Evolutionary conservation across 1,140 invertebrate genomes (phyloP).

Genomic region (Bombus confusus): DNA sequence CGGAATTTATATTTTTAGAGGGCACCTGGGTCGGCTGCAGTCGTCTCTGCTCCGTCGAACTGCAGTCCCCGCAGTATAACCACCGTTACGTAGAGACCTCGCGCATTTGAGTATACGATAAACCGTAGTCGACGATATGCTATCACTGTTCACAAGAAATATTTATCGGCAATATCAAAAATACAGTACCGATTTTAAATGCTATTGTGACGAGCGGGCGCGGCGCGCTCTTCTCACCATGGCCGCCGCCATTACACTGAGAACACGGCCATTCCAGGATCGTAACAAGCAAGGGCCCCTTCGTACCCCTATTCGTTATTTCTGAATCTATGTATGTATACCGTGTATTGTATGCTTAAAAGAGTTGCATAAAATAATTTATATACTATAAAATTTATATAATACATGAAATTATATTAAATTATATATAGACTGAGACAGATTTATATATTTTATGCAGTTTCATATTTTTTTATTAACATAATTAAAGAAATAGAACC

Average conservation of each 20-base stretch:
- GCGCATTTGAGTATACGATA: conserved; percentile 25
- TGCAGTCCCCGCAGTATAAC: conserved; percentile 25
- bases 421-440: no score
- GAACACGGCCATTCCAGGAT: conserved; percentile 70
- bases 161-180: conserved; percentile 49
- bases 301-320: background rate
- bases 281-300: conserved; percentile 55
- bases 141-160: conserved; percentile 42
- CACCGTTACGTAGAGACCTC: conserved; percentile 38
- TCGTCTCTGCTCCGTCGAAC: conserved; percentile 34
- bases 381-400: background rate
- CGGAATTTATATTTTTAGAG: conserved; percentile 80
- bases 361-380: background rate
- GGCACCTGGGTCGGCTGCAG: conserved; percentile 64
- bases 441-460: no score
- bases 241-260: conserved; percentile 77
- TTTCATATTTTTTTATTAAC: no score
- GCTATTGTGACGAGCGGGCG: conserved; percentile 71
- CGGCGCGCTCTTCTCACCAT: conserved; percentile 75
- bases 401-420: no score
- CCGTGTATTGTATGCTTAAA: background rate
- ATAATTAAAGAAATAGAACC: no score
- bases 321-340: conserved; percentile 4
- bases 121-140: conserved; percentile 15
- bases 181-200: conserved; percentile 60